Conservation (phyloP, 2,797 vertebrate genomes). For the Argentina silus region DNA sequence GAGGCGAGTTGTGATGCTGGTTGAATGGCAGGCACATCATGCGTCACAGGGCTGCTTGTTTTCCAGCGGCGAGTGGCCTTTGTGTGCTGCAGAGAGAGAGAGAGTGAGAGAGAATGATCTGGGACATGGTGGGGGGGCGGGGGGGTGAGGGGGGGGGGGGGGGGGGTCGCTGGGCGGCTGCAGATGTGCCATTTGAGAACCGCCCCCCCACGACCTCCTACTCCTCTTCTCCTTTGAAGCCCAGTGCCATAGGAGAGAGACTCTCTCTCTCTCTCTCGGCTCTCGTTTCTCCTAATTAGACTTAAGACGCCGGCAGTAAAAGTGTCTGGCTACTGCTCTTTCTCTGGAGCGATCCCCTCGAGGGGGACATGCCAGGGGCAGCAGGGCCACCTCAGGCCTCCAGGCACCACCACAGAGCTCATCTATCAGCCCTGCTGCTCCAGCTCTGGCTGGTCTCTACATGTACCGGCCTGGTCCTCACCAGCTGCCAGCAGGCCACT, state of each 20-base stretch:
- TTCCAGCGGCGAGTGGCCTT: conserved; percentile 40
- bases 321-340: conserved; percentile 62
- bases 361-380: conserved; percentile 52
- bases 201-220: not conserved
- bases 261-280: no score
- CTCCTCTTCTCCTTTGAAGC: conserved; percentile 52
- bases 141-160: not conserved
- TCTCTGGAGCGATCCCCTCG: conserved; percentile 48
- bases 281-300: conserved; percentile 65
- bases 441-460: conserved; percentile 4
- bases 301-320: conserved; percentile 63
- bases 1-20: conserved; percentile 40
- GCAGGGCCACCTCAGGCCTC: conserved; percentile 29
- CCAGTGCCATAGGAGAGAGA: conserved; percentile 28
- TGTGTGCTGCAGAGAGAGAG: conserved; percentile 26
- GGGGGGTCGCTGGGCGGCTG: conserved; percentile 13
- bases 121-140: not conserved
- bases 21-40: conserved; percentile 31
- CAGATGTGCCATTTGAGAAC: conserved; percentile 44
- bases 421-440: conserved; percentile 38
- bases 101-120: not conserved
- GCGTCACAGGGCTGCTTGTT: conserved; percentile 29
- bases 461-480: not conserved
- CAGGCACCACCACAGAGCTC: conserved; percentile 43
- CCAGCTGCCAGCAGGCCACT: not conserved